Evolutionary conservation across 2,888 invertebrate genomes (phyloP).

Genomic region (Melipona bicolor): DNA sequence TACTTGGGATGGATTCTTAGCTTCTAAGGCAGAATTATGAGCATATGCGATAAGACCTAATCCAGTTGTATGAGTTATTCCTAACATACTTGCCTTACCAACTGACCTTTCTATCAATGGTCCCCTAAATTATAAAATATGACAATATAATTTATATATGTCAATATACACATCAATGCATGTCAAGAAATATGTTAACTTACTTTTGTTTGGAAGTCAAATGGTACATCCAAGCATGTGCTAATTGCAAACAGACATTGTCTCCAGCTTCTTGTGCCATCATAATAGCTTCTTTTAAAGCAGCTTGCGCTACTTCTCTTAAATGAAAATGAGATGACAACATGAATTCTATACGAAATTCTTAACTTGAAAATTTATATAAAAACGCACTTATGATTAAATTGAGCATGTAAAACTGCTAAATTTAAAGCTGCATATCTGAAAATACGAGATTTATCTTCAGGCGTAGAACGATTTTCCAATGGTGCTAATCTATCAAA

Average conservation of each 20-base stretch:
- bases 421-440: conserved; percentile 96
- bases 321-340: conserved; percentile 42
- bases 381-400: conserved; percentile 90
- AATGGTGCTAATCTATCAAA: conserved; percentile 88
- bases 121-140: conserved; percentile 83
- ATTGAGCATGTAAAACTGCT: conserved; percentile 94
- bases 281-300: conserved; percentile 94
- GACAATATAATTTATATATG: conserved; percentile 1
- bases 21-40: conserved; percentile 90
- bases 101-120: conserved; percentile 89
- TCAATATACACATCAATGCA: conserved; percentile 8
- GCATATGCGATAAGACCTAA: conserved; percentile 91
- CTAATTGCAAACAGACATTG: conserved; percentile 93
- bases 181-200: conserved; percentile 40
- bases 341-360: neutral
- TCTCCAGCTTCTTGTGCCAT: conserved; percentile 95
- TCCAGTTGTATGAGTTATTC: conserved; percentile 89
- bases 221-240: conserved; percentile 92
- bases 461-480: conserved; percentile 83
- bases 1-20: conserved; percentile 88
- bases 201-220: conserved; percentile 85
- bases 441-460: conserved; percentile 88
- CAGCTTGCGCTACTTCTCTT: conserved; percentile 91
- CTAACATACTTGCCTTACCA: conserved; percentile 88
- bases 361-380: conserved; percentile 20